A percentile compares a stretch with the other conserved stretches of the same genome.
Conservation (phyloP, 1,140 invertebrate genomes). For the Adoxophyes honmai region DNA sequence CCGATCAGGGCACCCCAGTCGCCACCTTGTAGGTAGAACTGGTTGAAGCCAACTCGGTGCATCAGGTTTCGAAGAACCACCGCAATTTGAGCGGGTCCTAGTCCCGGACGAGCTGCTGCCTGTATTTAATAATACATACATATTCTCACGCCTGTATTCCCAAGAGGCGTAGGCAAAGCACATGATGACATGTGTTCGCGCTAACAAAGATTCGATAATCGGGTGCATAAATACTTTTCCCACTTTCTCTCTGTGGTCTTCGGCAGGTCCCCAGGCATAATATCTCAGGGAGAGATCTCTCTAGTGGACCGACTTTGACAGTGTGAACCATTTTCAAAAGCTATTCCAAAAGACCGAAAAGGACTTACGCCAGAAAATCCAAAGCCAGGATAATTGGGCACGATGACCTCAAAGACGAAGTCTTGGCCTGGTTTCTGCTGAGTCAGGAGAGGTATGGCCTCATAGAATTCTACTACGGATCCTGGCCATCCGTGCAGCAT, state of each 20-base stretch:
- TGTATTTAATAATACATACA: slow-evolving; percentile 41
- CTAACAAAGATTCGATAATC: too few relatives aligned
- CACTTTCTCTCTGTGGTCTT: too few relatives aligned
- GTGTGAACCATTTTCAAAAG: too few relatives aligned
- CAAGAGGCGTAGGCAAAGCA: too few relatives aligned
- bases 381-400: slow-evolving; percentile 84
- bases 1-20: slow-evolving; percentile 87
- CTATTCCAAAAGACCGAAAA: background rate
- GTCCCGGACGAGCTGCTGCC: slow-evolving; percentile 79
- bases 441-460: slow-evolving; percentile 83
- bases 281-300: too few relatives aligned
- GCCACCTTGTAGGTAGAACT: slow-evolving; percentile 91
- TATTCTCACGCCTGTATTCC: too few relatives aligned
- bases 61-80: slow-evolving; percentile 90
- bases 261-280: too few relatives aligned
- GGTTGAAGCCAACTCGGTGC: slow-evolving; percentile 85
- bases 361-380: slow-evolving; percentile 80
- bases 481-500: slow-evolving; percentile 93
- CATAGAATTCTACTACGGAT: slow-evolving; percentile 88
- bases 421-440: slow-evolving; percentile 75
- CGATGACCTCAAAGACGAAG: slow-evolving; percentile 87
- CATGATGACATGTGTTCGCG: too few relatives aligned
- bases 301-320: too few relatives aligned
- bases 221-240: too few relatives aligned
- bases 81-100: slow-evolving; percentile 81